These are phyloP conservation scores for Petaurus breviceps DNA, from an alignment of 2,113 vertebrate species.

Conservation along the genomic window DNA sequence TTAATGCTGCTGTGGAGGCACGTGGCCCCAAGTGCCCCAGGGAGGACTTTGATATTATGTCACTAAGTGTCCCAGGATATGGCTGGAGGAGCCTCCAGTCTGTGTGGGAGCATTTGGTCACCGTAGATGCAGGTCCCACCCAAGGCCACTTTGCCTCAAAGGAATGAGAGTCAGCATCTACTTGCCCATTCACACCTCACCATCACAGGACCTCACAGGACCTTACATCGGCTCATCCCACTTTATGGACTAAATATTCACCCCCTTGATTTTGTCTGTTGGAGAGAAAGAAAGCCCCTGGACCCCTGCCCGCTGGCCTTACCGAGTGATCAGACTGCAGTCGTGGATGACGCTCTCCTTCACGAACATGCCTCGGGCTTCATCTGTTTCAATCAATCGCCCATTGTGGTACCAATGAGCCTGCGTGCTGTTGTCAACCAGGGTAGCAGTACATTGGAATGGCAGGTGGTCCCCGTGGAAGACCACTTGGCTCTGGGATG, in stretches of 20 bases:
- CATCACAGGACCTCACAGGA: no score
- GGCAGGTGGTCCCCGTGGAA: slow-evolving; percentile 92
- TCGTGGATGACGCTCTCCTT: slow-evolving; percentile 93
- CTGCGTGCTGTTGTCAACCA: slow-evolving; percentile 84
- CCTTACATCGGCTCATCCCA: no score
- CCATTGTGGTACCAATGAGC: slow-evolving; percentile 90
- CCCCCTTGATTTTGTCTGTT: no score
- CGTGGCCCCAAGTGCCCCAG: no score
- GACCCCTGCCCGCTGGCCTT: slow-evolving; percentile 22
- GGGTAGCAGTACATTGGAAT: slow-evolving; percentile 92
- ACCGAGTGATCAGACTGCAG: slow-evolving; percentile 94
- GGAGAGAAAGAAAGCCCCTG: no score
- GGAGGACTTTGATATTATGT: no score
- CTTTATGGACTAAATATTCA: no score
- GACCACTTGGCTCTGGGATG: slow-evolving; percentile 92
- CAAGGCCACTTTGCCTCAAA: no score
- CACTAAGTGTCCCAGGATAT: no score
- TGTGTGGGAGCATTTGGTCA: neutral
- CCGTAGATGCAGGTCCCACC: neutral
- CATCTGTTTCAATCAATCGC: slow-evolving; percentile 83
- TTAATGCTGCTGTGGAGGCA: neutral
- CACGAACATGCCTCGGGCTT: slow-evolving; percentile 87
- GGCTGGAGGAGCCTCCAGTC: neutral
- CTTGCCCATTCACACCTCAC: neutral
- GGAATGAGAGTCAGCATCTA: neutral